Conservation (phyloP, 2,888 invertebrate species). For the Autographa gamma region DNA sequence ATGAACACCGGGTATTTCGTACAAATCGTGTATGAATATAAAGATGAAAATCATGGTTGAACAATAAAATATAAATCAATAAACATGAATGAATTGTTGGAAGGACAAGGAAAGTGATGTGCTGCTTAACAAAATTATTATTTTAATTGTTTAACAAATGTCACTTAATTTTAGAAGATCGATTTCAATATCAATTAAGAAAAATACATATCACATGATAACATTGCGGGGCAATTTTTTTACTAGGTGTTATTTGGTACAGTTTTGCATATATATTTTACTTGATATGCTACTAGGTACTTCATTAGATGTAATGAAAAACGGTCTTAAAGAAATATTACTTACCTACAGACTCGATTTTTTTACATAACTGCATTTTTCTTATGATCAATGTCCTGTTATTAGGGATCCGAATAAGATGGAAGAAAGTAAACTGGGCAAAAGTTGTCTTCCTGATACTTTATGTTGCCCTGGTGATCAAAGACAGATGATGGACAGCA, state of each 20-base stretch:
- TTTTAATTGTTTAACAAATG: neutral
- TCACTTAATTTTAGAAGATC: no score
- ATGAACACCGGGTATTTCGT: neutral
- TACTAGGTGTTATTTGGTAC: no score
- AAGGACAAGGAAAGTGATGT: conserved; percentile 14
- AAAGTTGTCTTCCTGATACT: conserved; percentile 78
- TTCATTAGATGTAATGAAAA: no score
- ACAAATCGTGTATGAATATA: neutral
- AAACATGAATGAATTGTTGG: neutral
- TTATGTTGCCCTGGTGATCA: conserved; percentile 82
- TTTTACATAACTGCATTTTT: conserved; percentile 12
- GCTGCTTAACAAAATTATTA: neutral
- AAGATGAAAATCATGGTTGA: neutral
- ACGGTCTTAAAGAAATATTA: no score
- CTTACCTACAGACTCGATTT: no score
- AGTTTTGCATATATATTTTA: no score
- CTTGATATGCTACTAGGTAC: no score
- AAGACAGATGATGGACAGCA: conserved; percentile 77
- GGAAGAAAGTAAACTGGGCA: conserved; percentile 82
- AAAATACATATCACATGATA: no score
- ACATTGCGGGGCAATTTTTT: no score
- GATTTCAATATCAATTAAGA: no score
- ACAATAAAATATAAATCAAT: neutral
- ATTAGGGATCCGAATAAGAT: conserved; percentile 81
- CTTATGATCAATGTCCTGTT: conserved; percentile 11